Conservation (phyloP, 2,797 vertebrate species). For the Synanceia verrucosa region DNA sequence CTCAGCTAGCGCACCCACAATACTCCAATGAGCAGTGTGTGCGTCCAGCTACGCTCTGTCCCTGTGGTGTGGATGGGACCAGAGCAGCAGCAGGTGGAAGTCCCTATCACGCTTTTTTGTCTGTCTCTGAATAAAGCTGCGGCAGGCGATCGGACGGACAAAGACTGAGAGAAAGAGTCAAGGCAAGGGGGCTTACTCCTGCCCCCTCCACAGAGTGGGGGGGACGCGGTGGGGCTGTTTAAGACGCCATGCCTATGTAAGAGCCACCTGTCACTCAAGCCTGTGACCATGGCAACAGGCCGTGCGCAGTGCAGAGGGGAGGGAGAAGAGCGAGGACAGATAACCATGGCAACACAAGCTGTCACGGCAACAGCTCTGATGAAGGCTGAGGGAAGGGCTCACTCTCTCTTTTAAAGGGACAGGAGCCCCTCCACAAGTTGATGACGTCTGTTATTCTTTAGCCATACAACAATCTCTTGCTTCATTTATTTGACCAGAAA, state of each 20-base stretch:
- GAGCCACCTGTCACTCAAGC: conserved; percentile 82
- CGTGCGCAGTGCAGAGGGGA: conserved; percentile 77
- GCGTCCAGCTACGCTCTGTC: conserved; percentile 22
- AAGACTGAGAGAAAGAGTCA: conserved; percentile 47
- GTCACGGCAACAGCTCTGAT: conserved; percentile 72
- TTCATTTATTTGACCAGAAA: conserved; percentile 68
- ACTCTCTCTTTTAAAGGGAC: conserved; percentile 70
- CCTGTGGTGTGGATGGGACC: conserved; percentile 37
- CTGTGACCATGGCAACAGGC: conserved; percentile 78
- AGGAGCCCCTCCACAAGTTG: conserved; percentile 54
- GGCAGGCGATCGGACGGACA: conserved; percentile 46
- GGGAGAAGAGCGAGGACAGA: conserved; percentile 57
- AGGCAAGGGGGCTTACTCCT: conserved; percentile 29
- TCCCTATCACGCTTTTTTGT: conserved; percentile 61
- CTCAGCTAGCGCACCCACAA: conserved; percentile 34
- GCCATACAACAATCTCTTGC: conserved; percentile 65
- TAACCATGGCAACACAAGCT: conserved; percentile 83
- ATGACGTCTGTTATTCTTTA: conserved; percentile 74
- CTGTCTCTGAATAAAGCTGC: conserved; percentile 67
- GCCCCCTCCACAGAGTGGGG: conserved; percentile 29
- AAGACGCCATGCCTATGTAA: conserved; percentile 70
- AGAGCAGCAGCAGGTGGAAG: conserved; percentile 56
- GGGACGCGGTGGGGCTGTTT: conserved; percentile 53
- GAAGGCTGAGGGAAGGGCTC: conserved; percentile 57
- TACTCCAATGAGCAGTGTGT: conserved; percentile 5